Conservation (phyloP, 2,113 vertebrate genomes). For the Sorex araneus region DNA sequence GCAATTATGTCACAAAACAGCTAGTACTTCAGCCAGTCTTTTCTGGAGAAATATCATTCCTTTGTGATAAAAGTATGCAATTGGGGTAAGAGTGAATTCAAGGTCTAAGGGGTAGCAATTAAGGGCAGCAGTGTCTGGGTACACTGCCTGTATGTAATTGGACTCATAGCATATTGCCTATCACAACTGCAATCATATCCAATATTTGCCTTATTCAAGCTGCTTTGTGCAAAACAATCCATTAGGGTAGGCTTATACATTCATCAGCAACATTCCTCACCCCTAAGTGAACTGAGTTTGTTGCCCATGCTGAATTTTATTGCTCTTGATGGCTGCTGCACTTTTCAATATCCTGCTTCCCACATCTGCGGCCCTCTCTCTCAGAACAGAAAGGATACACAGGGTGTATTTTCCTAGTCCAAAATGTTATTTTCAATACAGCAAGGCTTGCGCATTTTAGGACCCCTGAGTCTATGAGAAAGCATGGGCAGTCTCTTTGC, state of each 20-base stretch:
- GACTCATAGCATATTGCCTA: conserved; percentile 68
- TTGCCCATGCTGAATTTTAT: conserved; percentile 50
- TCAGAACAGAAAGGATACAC: conserved; percentile 23
- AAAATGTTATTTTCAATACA: conserved; percentile 50
- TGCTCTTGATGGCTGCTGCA: conserved; percentile 54
- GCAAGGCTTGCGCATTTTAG: not conserved
- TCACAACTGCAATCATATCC: conserved; percentile 66
- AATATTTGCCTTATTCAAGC: conserved; percentile 65
- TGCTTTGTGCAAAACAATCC: conserved; percentile 77
- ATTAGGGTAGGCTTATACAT: conserved; percentile 52
- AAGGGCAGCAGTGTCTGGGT: conserved; percentile 74
- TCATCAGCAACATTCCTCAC: conserved; percentile 59
- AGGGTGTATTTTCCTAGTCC: conserved; percentile 25
- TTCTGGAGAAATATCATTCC: conserved; percentile 61
- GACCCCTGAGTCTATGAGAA: not conserved
- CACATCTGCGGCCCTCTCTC: conserved; percentile 54
- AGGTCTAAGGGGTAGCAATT: conserved; percentile 67
- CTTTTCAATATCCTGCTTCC: conserved; percentile 50
- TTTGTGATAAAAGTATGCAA: conserved; percentile 63
- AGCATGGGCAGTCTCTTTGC: conserved; percentile 10
- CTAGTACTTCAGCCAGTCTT: conserved; percentile 13
- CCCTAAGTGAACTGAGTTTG: conserved; percentile 54
- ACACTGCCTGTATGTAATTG: conserved; percentile 64
- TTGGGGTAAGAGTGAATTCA: conserved; percentile 76
- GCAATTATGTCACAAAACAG: conserved; percentile 39